A percentile compares a stretch with the other conserved stretches of the same genome.
Evolutionary conservation across 2,113 vertebrate species (phyloP).

Genomic region (Takifugu bimaculatus): DNA sequence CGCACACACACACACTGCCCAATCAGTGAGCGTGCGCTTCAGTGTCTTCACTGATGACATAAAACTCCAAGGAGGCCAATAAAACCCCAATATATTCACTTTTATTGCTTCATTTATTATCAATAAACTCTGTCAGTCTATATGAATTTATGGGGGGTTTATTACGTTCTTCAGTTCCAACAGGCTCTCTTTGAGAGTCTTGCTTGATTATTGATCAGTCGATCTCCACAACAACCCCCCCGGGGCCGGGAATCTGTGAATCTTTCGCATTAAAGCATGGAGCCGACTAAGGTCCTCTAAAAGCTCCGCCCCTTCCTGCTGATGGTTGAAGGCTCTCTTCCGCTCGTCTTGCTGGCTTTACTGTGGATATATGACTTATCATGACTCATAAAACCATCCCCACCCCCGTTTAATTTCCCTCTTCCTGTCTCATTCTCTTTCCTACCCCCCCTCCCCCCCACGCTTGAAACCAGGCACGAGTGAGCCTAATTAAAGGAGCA

Average conservation of each 20-base stretch:
- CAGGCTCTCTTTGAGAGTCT: not conserved
- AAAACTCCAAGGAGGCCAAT: not conserved
- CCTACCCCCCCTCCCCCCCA: not conserved
- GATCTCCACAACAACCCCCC: not conserved
- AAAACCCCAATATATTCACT: not conserved
- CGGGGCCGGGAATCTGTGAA: not conserved
- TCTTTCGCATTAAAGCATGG: constrained; percentile 10
- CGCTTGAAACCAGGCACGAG: constrained; percentile 21
- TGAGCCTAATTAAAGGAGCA: constrained; percentile 61
- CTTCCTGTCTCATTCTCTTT: constrained; percentile 10
- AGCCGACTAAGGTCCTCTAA: constrained; percentile 33
- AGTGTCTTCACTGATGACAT: not conserved
- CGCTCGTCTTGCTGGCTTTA: constrained; percentile 40
- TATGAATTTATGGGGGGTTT: not conserved
- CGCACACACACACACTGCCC: too few species aligned
- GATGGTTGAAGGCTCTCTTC: constrained; percentile 21
- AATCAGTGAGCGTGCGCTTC: constrained; percentile 6
- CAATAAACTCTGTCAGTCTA: not conserved
- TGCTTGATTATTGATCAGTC: not conserved
- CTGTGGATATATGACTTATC: constrained; percentile 43
- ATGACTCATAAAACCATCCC: constrained; percentile 50
- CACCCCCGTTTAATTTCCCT: not conserved
- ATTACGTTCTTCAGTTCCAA: not conserved
- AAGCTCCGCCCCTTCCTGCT: constrained; percentile 14
- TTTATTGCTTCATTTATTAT: not conserved